Evolutionary conservation across 1,140 invertebrate genomes (phyloP), one percentile per base, ranked within the genome.

Genomic region (Epicauta chinensis): DNA sequence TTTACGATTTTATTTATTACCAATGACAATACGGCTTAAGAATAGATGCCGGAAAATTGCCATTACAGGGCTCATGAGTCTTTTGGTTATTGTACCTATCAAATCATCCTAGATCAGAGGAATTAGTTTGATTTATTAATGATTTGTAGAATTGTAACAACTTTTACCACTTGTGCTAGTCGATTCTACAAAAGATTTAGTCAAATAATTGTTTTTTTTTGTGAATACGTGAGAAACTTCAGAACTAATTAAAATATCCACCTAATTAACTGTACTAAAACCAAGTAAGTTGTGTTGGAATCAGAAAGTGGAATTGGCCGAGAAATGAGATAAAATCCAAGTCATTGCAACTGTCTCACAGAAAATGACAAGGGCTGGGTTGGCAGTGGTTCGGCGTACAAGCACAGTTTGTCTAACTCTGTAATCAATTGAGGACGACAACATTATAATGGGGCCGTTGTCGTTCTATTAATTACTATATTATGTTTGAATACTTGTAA

Each of bases 211-310:
- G n/a, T n/a, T n/a, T n/a, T n/a, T n/a, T n/a, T n/a, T n/a, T n/a
- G n/a, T n/a, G n/a, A n/a, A n/a, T n/a, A n/a, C n/a, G n/a, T n/a
- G n/a, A n/a, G n/a, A n/a, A 23, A 23, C 23, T 23, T 23, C 7
- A 39, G 48, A 53, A 47, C 42, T 53, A 56, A 56, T 56, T 43
- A 53, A 56, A 56, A 56, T 56, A 56, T 43, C 49, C 45, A 52
- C 47, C 52, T 56, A 56, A 56, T 56, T 56, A 50, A 53, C 39
- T 56, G 39, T 23, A 41, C 35, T 50, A 47, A 47, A 37, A 47
- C 45, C 34, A 12, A 37, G 45, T 12, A 47, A 47, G 15, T 47
- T 47, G 44, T 32, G 29, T 35, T 15, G 44, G 34, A 23, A 37
- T 47, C 35, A 38, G 45, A 35, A 36, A 15, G 15, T 31, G 34